Evolutionary conservation across 1,140 invertebrate species (phyloP).

Genomic region (Riptortus pedestris): DNA sequence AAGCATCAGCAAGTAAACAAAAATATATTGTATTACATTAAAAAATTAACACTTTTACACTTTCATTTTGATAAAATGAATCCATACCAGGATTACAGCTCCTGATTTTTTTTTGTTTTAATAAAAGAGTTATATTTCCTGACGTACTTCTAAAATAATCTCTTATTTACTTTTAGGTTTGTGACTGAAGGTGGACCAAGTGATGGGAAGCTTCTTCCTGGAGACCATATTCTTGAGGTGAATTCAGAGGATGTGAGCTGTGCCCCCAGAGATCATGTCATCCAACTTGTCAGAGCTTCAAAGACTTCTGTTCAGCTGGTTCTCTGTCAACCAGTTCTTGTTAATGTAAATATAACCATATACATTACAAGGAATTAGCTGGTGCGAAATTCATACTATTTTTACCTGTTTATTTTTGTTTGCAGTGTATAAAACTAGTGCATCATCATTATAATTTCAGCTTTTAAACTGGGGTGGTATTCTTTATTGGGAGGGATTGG

Average conservation of each 20-base stretch:
- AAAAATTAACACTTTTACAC: too few species aligned
- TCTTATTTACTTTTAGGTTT: conserved; percentile 41
- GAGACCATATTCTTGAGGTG: conserved; percentile 79
- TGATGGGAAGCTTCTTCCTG: conserved; percentile 74
- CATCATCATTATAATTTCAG: too few species aligned
- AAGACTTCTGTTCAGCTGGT: conserved; percentile 59
- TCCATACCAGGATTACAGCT: neutral
- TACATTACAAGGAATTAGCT: conserved; percentile 21
- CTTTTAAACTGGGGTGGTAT: too few species aligned
- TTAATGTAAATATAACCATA: conserved; percentile 55
- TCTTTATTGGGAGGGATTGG: too few species aligned
- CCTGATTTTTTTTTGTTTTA: neutral
- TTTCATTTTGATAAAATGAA: too few species aligned
- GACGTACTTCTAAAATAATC: too few species aligned
- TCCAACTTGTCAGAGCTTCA: conserved; percentile 74
- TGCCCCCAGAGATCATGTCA: conserved; percentile 77
- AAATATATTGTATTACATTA: too few species aligned
- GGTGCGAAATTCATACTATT: neutral
- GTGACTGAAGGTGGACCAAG: conserved; percentile 80
- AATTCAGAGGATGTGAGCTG: conserved; percentile 81
- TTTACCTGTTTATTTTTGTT: neutral
- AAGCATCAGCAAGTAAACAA: too few species aligned
- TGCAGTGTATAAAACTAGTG: too few species aligned
- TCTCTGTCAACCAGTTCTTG: conserved; percentile 70
- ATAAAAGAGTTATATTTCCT: neutral